Conservation (phyloP, 1,140 invertebrate species). For the Lepidurus couesii region DNA sequence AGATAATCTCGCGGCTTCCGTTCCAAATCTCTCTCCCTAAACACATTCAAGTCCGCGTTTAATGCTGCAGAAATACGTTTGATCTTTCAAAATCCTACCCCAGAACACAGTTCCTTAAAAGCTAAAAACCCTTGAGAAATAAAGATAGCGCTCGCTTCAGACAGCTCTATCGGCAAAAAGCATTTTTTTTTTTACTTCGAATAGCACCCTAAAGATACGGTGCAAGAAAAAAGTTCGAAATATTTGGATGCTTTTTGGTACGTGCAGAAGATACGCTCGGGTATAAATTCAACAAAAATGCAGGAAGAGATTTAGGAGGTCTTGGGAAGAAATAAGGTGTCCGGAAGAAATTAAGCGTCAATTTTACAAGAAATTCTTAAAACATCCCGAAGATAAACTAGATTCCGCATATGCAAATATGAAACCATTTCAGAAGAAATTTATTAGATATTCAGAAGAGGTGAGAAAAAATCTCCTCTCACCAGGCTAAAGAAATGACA, state of each 20-base stretch:
- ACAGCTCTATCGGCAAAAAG: not conserved
- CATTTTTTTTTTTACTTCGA: not conserved
- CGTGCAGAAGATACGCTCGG: not conserved
- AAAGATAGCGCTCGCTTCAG: not conserved
- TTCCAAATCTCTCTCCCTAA: not conserved
- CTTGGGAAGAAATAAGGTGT: no score
- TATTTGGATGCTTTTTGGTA: not conserved
- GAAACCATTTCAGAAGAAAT: no score
- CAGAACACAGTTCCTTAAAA: not conserved
- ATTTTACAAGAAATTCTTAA: no score
- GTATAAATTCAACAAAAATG: not conserved
- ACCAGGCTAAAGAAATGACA: no score
- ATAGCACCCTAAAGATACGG: not conserved
- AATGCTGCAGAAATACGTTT: slow-evolving; percentile 12
- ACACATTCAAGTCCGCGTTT: not conserved
- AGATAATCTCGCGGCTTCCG: slow-evolving; percentile 12
- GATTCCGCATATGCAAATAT: no score
- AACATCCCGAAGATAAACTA: no score
- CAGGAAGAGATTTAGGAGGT: not conserved
- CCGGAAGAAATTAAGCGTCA: no score
- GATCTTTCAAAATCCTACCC: not conserved
- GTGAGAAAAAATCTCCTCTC: no score
- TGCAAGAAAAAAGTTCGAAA: not conserved
- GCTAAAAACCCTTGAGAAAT: not conserved
- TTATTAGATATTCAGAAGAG: no score